These are phyloP conservation scores for Papilio elwesi DNA, from an alignment of 2,888 invertebrate species.

Conservation along the genomic window DNA sequence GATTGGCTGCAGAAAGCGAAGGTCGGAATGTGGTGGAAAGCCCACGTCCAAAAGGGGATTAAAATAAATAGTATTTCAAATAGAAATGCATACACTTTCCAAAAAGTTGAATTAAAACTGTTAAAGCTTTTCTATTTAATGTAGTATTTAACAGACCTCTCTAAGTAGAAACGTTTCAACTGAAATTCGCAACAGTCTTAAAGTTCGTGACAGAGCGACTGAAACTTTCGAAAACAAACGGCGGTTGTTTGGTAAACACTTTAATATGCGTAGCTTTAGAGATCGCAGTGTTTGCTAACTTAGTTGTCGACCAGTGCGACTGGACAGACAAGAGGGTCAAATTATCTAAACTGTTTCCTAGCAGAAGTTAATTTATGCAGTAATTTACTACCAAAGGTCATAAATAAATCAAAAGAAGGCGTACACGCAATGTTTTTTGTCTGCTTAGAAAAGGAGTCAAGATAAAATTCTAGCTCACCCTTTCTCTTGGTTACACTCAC, in stretches of 20 bases:
- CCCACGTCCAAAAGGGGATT: too few relatives aligned
- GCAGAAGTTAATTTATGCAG: background rate
- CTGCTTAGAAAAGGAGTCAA: too few relatives aligned
- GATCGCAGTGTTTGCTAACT: conserved; percentile 25
- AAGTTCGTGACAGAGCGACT: conserved; percentile 9
- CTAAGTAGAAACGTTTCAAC: conserved; percentile 17
- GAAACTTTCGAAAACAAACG: conserved; percentile 29
- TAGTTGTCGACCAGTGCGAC: conserved; percentile 1
- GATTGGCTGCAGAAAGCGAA: too few relatives aligned
- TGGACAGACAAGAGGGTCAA: conserved; percentile 19
- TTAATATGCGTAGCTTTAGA: conserved; percentile 26
- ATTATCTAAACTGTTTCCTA: conserved; percentile 8
- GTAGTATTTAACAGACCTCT: background rate
- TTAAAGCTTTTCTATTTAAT: too few relatives aligned
- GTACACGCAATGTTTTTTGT: too few relatives aligned
- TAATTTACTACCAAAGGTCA: background rate
- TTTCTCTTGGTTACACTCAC: too few relatives aligned
- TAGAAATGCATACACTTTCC: too few relatives aligned
- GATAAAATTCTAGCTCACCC: too few relatives aligned
- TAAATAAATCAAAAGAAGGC: background rate
- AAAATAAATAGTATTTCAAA: too few relatives aligned
- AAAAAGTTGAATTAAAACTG: too few relatives aligned
- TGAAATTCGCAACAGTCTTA: conserved; percentile 18
- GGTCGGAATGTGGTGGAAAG: too few relatives aligned
- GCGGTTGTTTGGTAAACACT: conserved; percentile 27